Evolutionary conservation across 2,113 vertebrate genomes (phyloP), one percentile per base, ranked within the genome.

Genomic region (Anolis carolinensis): DNA sequence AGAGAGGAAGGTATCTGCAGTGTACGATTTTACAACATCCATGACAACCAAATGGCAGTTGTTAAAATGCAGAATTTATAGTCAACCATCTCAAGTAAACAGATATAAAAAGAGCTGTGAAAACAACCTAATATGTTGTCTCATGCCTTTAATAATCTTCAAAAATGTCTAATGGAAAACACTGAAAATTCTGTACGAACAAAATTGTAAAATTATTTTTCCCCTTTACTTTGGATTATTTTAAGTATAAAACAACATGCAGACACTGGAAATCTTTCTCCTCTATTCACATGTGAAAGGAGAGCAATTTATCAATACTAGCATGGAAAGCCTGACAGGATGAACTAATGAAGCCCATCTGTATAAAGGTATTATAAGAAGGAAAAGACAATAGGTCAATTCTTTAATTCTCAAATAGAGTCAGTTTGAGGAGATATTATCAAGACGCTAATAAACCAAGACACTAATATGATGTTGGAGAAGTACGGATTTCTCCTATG

Each of bases 191-290:
- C 36, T 50, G 16, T 80, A 68, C 77, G 81, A 90, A 83, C 82
- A 36, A 90, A 92, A 93, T 75, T 93, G 76, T 93, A 95, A 93
- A 95, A 91, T 86, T 9, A 10, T 82, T 79, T 87, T 71, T 83
- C 86, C 65, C 65, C 65, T 30, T 68, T 7, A 27, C 65, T 27
- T 92, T 85, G 89, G 83, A 88, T n/a, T n/a, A 89, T 94, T 94
- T 95, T 90, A 94, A 95, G 93, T 90, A 52, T 92, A 94, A 92
- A 89, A 86, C 89, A 93, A 92, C 65, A 90, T 79, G 67, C 70
- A 89, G 30, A 79, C 36, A 89, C 87, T 90, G 88, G 82, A 82
- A 92, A 94, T 76, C 88, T 77, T 81, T 73, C 48, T 90, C 48
- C 39, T 78, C 93, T 87, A 85, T 83, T 86, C 79, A 32, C 8